Evolutionary conservation across 2,113 vertebrate genomes (phyloP), one percentile per base, ranked within the genome.

Genomic region (Osmerus mordax): DNA sequence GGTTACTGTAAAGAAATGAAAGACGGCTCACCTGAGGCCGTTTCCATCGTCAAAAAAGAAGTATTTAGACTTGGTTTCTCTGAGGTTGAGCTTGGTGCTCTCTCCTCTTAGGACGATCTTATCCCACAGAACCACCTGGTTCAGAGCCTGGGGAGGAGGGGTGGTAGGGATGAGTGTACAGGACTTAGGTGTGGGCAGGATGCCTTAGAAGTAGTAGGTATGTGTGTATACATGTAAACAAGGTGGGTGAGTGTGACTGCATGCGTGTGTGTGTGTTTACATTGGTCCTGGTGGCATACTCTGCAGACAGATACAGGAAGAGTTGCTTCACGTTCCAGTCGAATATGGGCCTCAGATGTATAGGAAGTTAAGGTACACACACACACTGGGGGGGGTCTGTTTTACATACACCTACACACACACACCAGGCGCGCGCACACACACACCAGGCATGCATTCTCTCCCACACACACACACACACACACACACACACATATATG

Each of bases 321-420:
- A 99, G 91, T 74, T 97, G 94, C 86, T 99, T 99, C 18, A 99
- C 97, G 41, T 99, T 99, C 97, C 97, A 99, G 86, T 99, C 96
- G 87, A 99, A 99, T 90, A 99, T 94, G 70, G 95, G 95, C 83
- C 95, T 92, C 86, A 99, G 84, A 97, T 99, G 96, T 99, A 82
- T 36, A 55, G 2, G 3, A 3, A 67, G 88, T 96, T 95, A 94
- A 95, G 91, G 89, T 90, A 89, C 84, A 86, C 29, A 47, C 2
- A 47, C 3, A 71, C 25, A 36, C 5, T 6, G 32, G 4, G 32
- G 32, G 32, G 32, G 32, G 32, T 36, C 32, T 5, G 32, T 5
- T 36, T 36, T 36, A 36, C 32, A 36, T 7, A 36, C 32, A 7
- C 32, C 2, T 3, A 7, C 32, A 36, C 32, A 36, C 5, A 36